Evolutionary conservation across 2,113 vertebrate genomes (phyloP).

Genomic region (Polypterus senegalus): DNA sequence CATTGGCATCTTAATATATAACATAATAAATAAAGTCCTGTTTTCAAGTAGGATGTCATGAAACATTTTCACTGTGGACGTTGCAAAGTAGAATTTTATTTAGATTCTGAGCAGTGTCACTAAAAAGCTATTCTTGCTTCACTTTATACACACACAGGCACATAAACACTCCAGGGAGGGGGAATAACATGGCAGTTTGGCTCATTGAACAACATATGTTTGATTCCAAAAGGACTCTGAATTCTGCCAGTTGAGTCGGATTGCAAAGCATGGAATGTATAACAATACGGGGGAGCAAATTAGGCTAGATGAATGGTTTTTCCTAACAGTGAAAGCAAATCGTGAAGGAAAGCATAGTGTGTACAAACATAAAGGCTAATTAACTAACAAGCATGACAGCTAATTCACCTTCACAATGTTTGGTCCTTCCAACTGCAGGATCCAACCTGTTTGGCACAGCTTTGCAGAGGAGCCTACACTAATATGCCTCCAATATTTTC

Average conservation of each 20-base stretch:
- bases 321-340: slow-evolving; percentile 55
- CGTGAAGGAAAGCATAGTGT: slow-evolving; percentile 13
- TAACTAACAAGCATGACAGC: slow-evolving; percentile 57
- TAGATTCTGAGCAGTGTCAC: slow-evolving; percentile 1
- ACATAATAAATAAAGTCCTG: too few relatives aligned
- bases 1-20: too few relatives aligned
- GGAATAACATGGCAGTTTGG: not conserved
- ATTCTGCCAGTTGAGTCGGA: slow-evolving; percentile 3
- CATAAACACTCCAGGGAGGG: too few relatives aligned
- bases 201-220: not conserved
- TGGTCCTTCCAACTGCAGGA: slow-evolving; percentile 32
- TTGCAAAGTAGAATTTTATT: too few relatives aligned
- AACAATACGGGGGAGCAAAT: slow-evolving; percentile 52
- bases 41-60: too few relatives aligned
- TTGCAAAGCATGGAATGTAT: slow-evolving; percentile 32
- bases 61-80: too few relatives aligned
- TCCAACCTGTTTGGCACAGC: slow-evolving; percentile 1
- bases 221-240: slow-evolving; percentile 1
- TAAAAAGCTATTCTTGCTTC: not conserved
- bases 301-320: slow-evolving; percentile 14
- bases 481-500: not conserved
- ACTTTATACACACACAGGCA: not conserved
- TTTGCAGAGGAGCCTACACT: not conserved
- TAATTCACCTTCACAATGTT: slow-evolving; percentile 59
- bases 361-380: slow-evolving; percentile 55